Conservation (phyloP, 2,888 invertebrate species). For the Belgica antarctica region DNA sequence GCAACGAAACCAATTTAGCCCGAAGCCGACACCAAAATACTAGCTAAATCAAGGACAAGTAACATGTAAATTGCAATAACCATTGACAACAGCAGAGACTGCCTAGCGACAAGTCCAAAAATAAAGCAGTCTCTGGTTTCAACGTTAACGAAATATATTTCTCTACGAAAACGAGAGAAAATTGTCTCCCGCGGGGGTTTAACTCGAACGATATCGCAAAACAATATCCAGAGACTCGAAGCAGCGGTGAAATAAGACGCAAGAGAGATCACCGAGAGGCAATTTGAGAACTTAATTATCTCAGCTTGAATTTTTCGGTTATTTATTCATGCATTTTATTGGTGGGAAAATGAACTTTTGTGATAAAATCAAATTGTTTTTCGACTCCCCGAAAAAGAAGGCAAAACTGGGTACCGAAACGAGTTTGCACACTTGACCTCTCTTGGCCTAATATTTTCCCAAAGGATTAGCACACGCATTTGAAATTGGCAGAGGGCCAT, state of each 20-base stretch:
- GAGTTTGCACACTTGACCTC: slow-evolving; percentile 14
- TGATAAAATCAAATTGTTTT: slow-evolving; percentile 42
- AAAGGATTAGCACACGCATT: slow-evolving; percentile 17
- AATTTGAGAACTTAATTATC: slow-evolving; percentile 41
- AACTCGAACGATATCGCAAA: slow-evolving; percentile 29
- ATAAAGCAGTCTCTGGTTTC: no score
- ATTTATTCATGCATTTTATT: slow-evolving; percentile 36
- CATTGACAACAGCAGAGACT: no score
- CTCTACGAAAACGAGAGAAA: background rate
- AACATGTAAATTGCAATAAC: no score
- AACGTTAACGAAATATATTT: background rate
- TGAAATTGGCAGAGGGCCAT: slow-evolving; percentile 37
- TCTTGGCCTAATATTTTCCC: background rate
- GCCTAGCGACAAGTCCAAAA: no score
- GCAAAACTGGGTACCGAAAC: no score
- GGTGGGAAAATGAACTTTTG: slow-evolving; percentile 34
- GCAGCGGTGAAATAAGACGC: background rate
- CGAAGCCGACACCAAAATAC: no score
- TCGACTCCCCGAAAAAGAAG: background rate
- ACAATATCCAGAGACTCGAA: slow-evolving; percentile 15
- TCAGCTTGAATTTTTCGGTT: slow-evolving; percentile 36
- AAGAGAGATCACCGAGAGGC: slow-evolving; percentile 5
- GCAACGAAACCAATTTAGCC: no score
- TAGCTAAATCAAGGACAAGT: no score
- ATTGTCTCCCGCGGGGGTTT: background rate